A percentile compares a stretch with the other conserved stretches of the same genome.
phyloP scores from a whole-genome alignment of 2,797 vertebrate species.

The Salmo trutta region DNA sequence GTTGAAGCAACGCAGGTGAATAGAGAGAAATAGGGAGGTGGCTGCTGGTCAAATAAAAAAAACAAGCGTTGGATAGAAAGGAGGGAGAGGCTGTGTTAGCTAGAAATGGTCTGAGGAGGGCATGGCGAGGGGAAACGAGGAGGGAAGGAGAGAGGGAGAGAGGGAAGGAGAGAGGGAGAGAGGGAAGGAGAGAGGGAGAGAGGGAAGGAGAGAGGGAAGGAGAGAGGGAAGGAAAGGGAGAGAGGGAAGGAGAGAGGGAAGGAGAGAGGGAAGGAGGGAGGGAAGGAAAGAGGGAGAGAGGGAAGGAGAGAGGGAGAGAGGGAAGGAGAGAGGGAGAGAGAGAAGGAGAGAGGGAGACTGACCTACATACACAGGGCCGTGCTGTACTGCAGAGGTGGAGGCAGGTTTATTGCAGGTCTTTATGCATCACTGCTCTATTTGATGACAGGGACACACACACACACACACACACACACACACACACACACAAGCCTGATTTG shows the following conservation, averaged over 20 bases:
- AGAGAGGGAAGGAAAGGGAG: conserved; percentile 23
- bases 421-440: conserved; percentile 21
- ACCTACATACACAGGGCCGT: conserved; percentile 64
- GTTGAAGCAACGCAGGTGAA: conserved; percentile 28
- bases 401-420: conserved; percentile 55
- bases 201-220: conserved; percentile 34
- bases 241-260: conserved; percentile 17
- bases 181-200: conserved; percentile 32
- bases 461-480: conserved; percentile 14
- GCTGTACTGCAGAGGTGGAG: conserved; percentile 58
- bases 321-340: not conserved
- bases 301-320: conserved; percentile 25
- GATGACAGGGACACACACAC: conserved; percentile 12
- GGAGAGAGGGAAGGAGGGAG: conserved; percentile 35
- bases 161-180: conserved; percentile 35
- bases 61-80: conserved; percentile 8
- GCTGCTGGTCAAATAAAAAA: not conserved
- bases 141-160: conserved; percentile 34
- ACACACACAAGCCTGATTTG: conserved; percentile 14
- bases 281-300: conserved; percentile 31
- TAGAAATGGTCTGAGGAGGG: conserved; percentile 15
- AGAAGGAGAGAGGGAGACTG: conserved; percentile 44
- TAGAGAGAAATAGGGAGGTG: not conserved
- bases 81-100: not conserved
- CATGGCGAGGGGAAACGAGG: conserved; percentile 32